phyloP scores from a whole-genome alignment of 2,888 invertebrate genomes.

The Teleogryllus oceanicus region DNA sequence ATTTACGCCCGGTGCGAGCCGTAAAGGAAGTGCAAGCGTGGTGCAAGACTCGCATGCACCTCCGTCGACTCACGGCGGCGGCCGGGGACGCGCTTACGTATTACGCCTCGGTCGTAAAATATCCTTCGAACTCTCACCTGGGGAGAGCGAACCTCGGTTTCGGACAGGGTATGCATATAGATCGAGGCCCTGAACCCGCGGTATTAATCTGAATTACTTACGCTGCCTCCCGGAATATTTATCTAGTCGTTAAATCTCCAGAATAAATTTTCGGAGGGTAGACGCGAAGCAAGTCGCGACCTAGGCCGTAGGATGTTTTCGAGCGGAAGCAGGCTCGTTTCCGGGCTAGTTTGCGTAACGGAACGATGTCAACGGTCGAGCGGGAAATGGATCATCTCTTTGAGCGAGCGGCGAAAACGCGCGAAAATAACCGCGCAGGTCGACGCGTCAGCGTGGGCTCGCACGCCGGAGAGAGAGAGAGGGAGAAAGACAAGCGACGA shows the following conservation, averaged over 20 bases:
- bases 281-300: too few relatives aligned
- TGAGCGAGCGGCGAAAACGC: too few relatives aligned
- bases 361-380: too few relatives aligned
- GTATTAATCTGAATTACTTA: slow-evolving; percentile 6
- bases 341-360: too few relatives aligned
- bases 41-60: background rate
- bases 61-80: background rate
- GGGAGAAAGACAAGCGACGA: background rate
- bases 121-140: background rate
- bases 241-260: background rate
- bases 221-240: background rate
- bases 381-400: too few relatives aligned
- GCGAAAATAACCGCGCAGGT: too few relatives aligned
- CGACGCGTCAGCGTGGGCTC: too few relatives aligned
- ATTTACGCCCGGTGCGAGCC: background rate
- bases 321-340: too few relatives aligned
- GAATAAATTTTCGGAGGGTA: too few relatives aligned
- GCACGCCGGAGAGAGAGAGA: too few relatives aligned
- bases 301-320: too few relatives aligned
- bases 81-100: background rate
- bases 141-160: background rate
- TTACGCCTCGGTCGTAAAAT: background rate
- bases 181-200: background rate
- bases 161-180: background rate
- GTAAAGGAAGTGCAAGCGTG: background rate